phyloP scores from a whole-genome alignment of 2,797 vertebrate species.

The Helostoma temminkii region DNA sequence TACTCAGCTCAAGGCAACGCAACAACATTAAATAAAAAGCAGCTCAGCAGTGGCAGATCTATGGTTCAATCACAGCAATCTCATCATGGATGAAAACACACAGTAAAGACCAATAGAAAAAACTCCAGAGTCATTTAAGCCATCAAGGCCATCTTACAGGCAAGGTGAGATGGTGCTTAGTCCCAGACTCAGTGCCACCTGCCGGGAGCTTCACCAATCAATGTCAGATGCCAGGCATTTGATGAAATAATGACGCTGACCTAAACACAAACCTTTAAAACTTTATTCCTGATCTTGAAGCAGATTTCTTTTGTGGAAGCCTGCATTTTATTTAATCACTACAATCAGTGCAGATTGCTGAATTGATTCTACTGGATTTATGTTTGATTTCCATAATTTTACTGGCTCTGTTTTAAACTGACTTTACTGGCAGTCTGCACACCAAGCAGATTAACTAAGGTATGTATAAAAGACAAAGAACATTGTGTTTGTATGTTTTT shows the following conservation, averaged over 20 bases:
- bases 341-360: slow-evolving; percentile 3
- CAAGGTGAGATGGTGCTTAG: slow-evolving; percentile 11
- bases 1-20: slow-evolving; percentile 43
- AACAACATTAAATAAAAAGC: slow-evolving; percentile 44
- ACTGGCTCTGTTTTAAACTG: slow-evolving; percentile 13
- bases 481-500: background rate
- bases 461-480: background rate
- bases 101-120: slow-evolving; percentile 11
- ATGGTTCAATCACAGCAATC: slow-evolving; percentile 40
- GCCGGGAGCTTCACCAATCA: slow-evolving; percentile 28
- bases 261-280: slow-evolving; percentile 1
- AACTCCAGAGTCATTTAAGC: slow-evolving; percentile 5
- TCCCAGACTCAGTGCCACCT: slow-evolving; percentile 15
- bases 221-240: slow-evolving; percentile 9
- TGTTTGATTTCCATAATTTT: background rate
- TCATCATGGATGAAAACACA: slow-evolving; percentile 34
- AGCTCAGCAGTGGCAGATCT: slow-evolving; percentile 33
- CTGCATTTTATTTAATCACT: slow-evolving; percentile 17
- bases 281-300: slow-evolving; percentile 11
- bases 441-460: background rate
- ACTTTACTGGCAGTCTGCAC: slow-evolving; percentile 2
- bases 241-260: slow-evolving; percentile 14
- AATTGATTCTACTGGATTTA: background rate
- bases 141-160: slow-evolving; percentile 31
- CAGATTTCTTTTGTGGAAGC: background rate